phyloP scores from a whole-genome alignment of 1,140 invertebrate species.

The Bemisia tabaci region DNA sequence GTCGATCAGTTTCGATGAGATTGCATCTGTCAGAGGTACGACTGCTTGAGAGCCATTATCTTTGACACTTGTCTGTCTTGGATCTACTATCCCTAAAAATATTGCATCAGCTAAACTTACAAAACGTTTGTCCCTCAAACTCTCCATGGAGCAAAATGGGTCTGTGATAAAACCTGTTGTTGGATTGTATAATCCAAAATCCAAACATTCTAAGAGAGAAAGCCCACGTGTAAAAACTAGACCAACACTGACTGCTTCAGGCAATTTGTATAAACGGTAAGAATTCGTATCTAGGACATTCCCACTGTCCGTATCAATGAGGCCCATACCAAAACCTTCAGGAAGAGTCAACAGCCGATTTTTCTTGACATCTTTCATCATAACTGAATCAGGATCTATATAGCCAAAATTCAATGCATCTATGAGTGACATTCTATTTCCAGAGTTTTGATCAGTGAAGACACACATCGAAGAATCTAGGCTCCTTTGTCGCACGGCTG shows the following conservation, averaged over 20 bases:
- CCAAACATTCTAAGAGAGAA: constrained; percentile 64
- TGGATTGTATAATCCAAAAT: constrained; percentile 69
- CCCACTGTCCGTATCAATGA: constrained; percentile 75
- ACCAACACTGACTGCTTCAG: constrained; percentile 57
- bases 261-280: constrained; percentile 59
- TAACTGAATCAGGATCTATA: constrained; percentile 72
- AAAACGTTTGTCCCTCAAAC: constrained; percentile 47
- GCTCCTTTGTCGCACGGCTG: constrained; percentile 54
- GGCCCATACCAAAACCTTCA: constrained; percentile 69
- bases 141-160: constrained; percentile 51
- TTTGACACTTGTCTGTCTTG: constrained; percentile 68
- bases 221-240: constrained; percentile 61
- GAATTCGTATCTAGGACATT: constrained; percentile 68
- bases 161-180: constrained; percentile 62
- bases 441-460: constrained; percentile 56
- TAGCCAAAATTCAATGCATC: constrained; percentile 68
- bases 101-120: constrained; percentile 64
- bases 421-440: constrained; percentile 58
- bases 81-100: constrained; percentile 61
- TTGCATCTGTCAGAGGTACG: constrained; percentile 59
- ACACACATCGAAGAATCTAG: constrained; percentile 57
- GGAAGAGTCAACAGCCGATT: constrained; percentile 66
- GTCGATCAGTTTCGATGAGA: constrained; percentile 61
- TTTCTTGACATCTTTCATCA: constrained; percentile 75
- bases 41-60: constrained; percentile 60